These are phyloP conservation scores for Volucella inflata DNA, from an alignment of 2,888 invertebrate species.

Conservation along the genomic window DNA sequence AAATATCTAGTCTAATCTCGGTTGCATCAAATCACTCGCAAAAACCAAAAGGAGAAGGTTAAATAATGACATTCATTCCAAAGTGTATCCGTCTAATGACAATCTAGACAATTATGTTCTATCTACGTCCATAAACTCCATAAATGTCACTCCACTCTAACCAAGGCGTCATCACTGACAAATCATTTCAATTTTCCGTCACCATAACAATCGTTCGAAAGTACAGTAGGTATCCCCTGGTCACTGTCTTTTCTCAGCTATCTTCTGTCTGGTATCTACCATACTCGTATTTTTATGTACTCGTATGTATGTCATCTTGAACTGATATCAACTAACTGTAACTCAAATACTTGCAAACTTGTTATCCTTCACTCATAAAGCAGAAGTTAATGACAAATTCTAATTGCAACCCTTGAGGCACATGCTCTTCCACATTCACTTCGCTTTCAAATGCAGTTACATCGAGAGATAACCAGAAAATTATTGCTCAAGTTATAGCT, in stretches of 20 bases:
- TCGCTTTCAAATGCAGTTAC: neutral
- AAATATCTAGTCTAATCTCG: too few relatives aligned
- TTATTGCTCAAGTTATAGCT: constrained; percentile 7
- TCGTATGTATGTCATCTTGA: too few relatives aligned
- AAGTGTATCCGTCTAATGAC: too few relatives aligned
- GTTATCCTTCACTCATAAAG: neutral
- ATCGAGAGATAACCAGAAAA: constrained; percentile 15
- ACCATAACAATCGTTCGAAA: constrained; percentile 10
- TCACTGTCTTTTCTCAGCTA: neutral
- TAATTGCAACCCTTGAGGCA: neutral
- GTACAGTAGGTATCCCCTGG: neutral
- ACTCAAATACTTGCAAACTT: neutral
- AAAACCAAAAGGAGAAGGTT: too few relatives aligned
- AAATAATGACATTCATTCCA: too few relatives aligned
- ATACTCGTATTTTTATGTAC: too few relatives aligned
- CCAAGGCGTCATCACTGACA: constrained; percentile 5
- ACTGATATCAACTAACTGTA: neutral
- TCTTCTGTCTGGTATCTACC: neutral
- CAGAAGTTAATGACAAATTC: constrained; percentile 3
- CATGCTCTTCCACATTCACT: neutral
- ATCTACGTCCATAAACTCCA: neutral
- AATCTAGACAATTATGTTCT: neutral
- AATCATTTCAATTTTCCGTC: neutral
- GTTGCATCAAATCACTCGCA: too few relatives aligned
- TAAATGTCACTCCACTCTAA: neutral